Evolutionary conservation across 2,888 invertebrate species (phyloP), one percentile per base, ranked within the genome.

Genomic region (Trimorus sp.): DNA sequence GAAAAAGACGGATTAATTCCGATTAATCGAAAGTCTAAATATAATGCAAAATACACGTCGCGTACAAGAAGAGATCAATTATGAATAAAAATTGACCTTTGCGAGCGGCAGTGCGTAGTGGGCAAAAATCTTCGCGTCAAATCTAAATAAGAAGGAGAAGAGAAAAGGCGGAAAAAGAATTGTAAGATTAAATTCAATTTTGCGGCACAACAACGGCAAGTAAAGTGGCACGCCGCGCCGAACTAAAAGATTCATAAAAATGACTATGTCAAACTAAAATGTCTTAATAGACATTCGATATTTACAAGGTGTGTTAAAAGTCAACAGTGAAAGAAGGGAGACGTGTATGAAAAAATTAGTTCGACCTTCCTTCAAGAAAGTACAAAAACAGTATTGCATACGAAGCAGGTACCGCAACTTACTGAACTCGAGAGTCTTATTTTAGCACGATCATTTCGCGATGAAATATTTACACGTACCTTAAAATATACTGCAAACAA

Each of bases 271-370:
- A 16, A 40, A 74, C 65, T 51, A 48, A 74, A 74, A 74, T 58
- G 65, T 65, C 51, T 74, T 73, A 63, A 65, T 51, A 73, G 73
- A 56, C 63, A 62, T 63, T 65, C 74, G 58, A 74, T 74, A 74
- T 74, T 65, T 74, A 74, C 65, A 74, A 65, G 65, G 65, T 58
- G 58, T 65, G 40, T 74, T 65, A 56, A 65, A 63, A 49, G 63
- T 74, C 42, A 65, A 65, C 56, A 26, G 38, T 73, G 26, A 56
- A 48, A 48, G 54, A 63, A 73, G 48, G 54, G 63, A 48, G 37
- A 16, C 49, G 40, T 59, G 38, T 37, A 58, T 58, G 69, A 56
- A 73, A 63, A 63, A 54, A 73, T 73, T 73, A 53, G 54, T 63
- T 63, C 59, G 59, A 69, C 68, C 68, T 58, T 60, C 53, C 70